These are phyloP conservation scores for Agonum fuliginosum DNA, from an alignment of 2,888 invertebrate genomes.

Conservation along the genomic window DNA sequence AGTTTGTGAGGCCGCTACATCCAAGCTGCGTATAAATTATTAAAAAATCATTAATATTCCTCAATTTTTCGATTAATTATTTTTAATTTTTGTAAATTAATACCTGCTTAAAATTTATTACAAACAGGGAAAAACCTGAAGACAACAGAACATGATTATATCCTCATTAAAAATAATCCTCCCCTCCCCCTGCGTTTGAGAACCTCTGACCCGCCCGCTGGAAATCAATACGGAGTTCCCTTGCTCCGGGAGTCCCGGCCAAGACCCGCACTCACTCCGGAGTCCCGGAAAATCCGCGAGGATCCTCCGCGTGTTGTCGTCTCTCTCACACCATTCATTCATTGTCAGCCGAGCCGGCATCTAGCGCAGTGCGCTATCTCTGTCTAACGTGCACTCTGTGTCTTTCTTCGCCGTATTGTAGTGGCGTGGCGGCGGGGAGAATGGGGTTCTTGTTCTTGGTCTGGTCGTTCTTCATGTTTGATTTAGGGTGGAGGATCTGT, in stretches of 20 bases:
- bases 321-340: constrained; percentile 27
- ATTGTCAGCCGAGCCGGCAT: background rate
- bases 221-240: constrained; percentile 38
- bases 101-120: no score
- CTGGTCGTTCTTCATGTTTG: no score
- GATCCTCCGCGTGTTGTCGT: background rate
- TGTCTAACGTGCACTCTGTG: background rate
- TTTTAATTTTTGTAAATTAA: no score
- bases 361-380: background rate
- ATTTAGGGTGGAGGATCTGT: no score
- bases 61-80: no score
- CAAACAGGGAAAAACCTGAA: no score
- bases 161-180: no score
- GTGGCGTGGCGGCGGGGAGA: background rate
- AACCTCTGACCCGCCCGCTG: background rate
- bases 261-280: background rate
- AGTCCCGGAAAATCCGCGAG: constrained; percentile 38
- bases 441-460: background rate
- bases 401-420: background rate
- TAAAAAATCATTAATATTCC: no score
- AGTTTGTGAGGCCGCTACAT: no score
- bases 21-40: no score
- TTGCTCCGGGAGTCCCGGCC: constrained; percentile 24
- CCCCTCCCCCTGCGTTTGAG: background rate
- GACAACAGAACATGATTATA: no score